Evolutionary conservation across 2,797 vertebrate genomes (phyloP).

Genomic region (Knipowitschia caucasica): DNA sequence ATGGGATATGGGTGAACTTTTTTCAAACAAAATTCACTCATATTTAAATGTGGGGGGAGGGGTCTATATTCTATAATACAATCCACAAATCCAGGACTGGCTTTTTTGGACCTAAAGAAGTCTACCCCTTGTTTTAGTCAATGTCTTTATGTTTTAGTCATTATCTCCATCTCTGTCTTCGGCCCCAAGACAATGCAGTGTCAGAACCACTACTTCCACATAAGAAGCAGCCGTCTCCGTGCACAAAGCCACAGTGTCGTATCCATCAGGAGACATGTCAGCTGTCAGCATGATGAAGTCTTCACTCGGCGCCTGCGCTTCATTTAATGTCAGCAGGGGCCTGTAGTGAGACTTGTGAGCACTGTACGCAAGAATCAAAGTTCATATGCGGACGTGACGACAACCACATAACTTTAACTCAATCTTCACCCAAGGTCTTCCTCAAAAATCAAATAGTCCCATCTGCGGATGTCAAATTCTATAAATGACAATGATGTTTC

Average conservation of each 20-base stretch:
- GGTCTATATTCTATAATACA: too few relatives aligned
- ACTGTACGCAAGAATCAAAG: slow-evolving; percentile 2
- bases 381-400: neutral
- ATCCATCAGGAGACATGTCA: slow-evolving; percentile 23
- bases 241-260: neutral
- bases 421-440: neutral
- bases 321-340: slow-evolving; percentile 14
- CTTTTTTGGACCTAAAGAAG: too few relatives aligned
- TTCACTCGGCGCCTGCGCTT: slow-evolving; percentile 3
- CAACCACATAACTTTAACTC: too few relatives aligned
- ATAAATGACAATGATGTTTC: too few relatives aligned
- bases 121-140: too few relatives aligned
- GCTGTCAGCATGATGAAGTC: slow-evolving; percentile 23
- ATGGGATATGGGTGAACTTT: too few relatives aligned
- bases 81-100: too few relatives aligned
- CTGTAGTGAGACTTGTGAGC: slow-evolving; percentile 14
- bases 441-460: neutral
- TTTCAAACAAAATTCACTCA: too few relatives aligned
- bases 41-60: too few relatives aligned
- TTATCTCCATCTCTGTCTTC: neutral
- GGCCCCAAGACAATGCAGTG: neutral
- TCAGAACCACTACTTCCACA: neutral
- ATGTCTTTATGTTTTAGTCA: neutral
- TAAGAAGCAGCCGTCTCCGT: neutral
- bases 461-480: too few relatives aligned